phyloP scores from a whole-genome alignment of 2,888 invertebrate species.

The Xestoiulus laeticollis region DNA sequence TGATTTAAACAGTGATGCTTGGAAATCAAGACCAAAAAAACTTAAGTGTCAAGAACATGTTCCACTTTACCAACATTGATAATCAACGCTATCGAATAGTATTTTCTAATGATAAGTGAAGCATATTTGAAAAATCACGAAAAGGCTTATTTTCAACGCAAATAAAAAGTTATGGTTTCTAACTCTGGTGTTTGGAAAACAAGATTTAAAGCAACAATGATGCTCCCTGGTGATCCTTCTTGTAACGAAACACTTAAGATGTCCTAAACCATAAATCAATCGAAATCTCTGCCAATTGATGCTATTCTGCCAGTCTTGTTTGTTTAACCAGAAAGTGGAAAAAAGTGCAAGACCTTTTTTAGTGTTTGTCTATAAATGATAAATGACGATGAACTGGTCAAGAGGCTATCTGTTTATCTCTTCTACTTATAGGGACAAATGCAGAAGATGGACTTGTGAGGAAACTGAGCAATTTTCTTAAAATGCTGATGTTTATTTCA shows the following conservation, averaged over 20 bases:
- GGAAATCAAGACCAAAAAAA: too few relatives aligned
- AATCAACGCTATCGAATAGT: background rate
- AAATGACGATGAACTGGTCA: background rate
- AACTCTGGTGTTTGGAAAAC: background rate
- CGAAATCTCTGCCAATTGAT: background rate
- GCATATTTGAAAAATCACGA: background rate
- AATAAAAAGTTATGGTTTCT: background rate
- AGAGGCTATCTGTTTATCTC: conserved; percentile 21
- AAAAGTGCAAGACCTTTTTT: background rate
- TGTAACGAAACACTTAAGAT: background rate
- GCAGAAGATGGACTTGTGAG: background rate
- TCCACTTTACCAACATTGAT: background rate
- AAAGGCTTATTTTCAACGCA: background rate
- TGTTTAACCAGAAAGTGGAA: background rate
- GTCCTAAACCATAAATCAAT: background rate
- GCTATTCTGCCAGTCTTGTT: background rate
- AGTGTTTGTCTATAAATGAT: conserved; percentile 23
- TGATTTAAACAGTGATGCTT: too few relatives aligned
- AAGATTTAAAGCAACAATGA: background rate
- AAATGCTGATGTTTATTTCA: background rate
- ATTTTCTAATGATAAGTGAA: background rate
- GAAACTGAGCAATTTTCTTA: background rate
- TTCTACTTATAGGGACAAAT: background rate
- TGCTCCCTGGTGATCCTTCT: background rate
- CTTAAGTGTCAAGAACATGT: too few relatives aligned